phyloP scores from a whole-genome alignment of 2,797 vertebrate species.

The Tragopan temminckii region DNA sequence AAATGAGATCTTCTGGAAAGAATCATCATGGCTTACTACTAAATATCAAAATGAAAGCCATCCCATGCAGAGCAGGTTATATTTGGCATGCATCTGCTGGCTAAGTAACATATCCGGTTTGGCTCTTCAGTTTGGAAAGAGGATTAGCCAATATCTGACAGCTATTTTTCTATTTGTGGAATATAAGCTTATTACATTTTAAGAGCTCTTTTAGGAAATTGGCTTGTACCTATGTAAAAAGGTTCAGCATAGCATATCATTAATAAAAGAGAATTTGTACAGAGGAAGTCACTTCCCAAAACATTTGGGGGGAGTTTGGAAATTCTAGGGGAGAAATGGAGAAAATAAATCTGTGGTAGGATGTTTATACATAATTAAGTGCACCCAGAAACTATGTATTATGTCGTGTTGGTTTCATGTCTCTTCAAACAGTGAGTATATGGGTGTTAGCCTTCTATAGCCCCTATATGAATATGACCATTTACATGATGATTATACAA shows the following conservation, averaged over 20 bases:
- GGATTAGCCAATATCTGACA: constrained; percentile 38
- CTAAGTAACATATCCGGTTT: constrained; percentile 41
- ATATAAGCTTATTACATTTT: constrained; percentile 10
- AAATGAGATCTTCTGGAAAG: constrained; percentile 62
- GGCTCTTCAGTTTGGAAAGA: constrained; percentile 53
- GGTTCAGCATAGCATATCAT: not conserved
- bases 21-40: not conserved
- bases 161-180: constrained; percentile 64
- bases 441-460: not conserved
- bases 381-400: not conserved
- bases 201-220: constrained; percentile 31
- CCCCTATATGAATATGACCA: not conserved
- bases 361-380: not conserved
- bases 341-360: not conserved
- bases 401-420: not conserved
- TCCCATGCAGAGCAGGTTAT: constrained; percentile 38
- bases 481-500: not conserved
- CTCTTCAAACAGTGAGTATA: not conserved
- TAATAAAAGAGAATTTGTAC: not conserved
- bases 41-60: constrained; percentile 58
- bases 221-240: constrained; percentile 26
- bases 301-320: not conserved
- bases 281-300: not conserved
- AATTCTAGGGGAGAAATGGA: not conserved
- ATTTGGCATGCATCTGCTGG: constrained; percentile 31